Percentiles rank a stretch among this genome's conserved stretches.
These are phyloP conservation scores for Harpalus rufipes DNA, from an alignment of 2,888 invertebrate species.

Conservation along the genomic window DNA sequence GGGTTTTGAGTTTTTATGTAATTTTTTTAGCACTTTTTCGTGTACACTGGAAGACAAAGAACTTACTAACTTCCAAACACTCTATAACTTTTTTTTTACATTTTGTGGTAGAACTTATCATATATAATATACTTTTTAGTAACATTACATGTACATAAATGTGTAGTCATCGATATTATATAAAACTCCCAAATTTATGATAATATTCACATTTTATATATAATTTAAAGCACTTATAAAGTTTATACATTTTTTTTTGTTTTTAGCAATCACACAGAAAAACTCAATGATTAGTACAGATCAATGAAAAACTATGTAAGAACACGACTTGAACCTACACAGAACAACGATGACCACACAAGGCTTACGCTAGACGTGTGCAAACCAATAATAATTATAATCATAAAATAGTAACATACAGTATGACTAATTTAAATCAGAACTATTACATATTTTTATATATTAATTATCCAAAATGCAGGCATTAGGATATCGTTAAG, in stretches of 20 bases:
- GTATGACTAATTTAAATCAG: slow-evolving; percentile 63
- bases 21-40: slow-evolving; percentile 73
- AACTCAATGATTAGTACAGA: slow-evolving; percentile 53
- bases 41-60: slow-evolving; percentile 75
- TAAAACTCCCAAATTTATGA: slow-evolving; percentile 58
- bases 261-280: slow-evolving; percentile 63
- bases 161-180: slow-evolving; percentile 66
- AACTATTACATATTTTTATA: slow-evolving; percentile 57
- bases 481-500: slow-evolving; percentile 57
- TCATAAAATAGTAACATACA: slow-evolving; percentile 51
- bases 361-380: slow-evolving; percentile 65
- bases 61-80: slow-evolving; percentile 74
- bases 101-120: slow-evolving; percentile 64
- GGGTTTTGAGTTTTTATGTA: slow-evolving; percentile 69
- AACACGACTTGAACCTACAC: slow-evolving; percentile 44
- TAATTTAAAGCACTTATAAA: slow-evolving; percentile 65
- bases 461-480: slow-evolving; percentile 65
- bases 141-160: slow-evolving; percentile 62
- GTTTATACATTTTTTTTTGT: slow-evolving; percentile 51
- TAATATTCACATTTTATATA: slow-evolving; percentile 60
- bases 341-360: slow-evolving; percentile 63
- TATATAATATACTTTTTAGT: slow-evolving; percentile 61
- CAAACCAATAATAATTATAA: slow-evolving; percentile 65
- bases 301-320: slow-evolving; percentile 37
- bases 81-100: slow-evolving; percentile 70